Percentiles rank a stretch among this genome's conserved stretches.
phyloP scores from a whole-genome alignment of 2,113 vertebrate species.

The Proterorhinus semilunaris region DNA sequence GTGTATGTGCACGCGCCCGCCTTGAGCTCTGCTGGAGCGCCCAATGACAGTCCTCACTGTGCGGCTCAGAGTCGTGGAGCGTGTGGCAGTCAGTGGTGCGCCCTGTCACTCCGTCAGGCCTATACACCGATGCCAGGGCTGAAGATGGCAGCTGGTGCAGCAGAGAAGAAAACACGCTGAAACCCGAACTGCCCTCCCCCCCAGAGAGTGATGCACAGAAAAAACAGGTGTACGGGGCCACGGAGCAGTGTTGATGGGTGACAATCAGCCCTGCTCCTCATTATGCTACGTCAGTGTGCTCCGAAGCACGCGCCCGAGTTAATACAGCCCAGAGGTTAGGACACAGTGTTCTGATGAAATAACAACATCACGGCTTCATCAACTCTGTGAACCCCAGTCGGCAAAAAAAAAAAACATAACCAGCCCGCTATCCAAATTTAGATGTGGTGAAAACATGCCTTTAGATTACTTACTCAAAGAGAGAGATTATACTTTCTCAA shows the following conservation, averaged over 20 bases:
- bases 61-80: conserved; percentile 17
- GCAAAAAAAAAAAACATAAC: not conserved
- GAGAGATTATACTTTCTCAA: no score
- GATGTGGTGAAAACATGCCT: no score
- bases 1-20: not conserved
- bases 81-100: conserved; percentile 55
- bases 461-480: no score
- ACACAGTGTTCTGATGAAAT: conserved; percentile 44
- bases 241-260: conserved; percentile 20
- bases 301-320: conserved; percentile 33
- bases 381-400: conserved; percentile 20
- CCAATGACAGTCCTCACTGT: conserved; percentile 36
- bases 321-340: conserved; percentile 28
- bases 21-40: conserved; percentile 12
- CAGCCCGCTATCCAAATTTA: no score
- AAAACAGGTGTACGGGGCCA: conserved; percentile 54
- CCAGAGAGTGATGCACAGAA: conserved; percentile 32
- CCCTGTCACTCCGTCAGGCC: conserved; percentile 54
- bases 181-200: conserved; percentile 53
- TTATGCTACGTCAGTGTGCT: conserved; percentile 38
- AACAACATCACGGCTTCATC: conserved; percentile 1
- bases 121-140: conserved; percentile 36
- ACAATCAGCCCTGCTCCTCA: conserved; percentile 34
- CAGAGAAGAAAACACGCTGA: conserved; percentile 49
- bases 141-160: conserved; percentile 57